Base-by-base conservation (phyloP, 92 coral and sea anemone species). In the Heteractis magnifica region DNA sequence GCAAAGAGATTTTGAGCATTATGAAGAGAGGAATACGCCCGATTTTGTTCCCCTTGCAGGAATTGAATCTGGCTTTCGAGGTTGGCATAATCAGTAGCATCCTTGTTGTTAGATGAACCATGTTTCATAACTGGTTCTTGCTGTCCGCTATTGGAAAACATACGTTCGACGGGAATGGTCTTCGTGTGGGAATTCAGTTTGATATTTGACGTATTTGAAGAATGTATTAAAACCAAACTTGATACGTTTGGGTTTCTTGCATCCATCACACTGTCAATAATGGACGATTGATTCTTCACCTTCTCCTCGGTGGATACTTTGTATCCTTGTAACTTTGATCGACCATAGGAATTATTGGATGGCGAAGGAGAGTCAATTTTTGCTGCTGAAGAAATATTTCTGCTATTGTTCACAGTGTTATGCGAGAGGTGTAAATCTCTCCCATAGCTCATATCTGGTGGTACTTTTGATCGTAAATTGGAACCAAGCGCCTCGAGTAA, bases 21-120 rank as follows among this genome's bases (percentile, higher is more conserved):
- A 1, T 77, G 68, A 65, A 89, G 81, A 11, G 92, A 86, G 7
- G 87, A 55, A 4, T 84, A 77, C 21, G 94, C 86, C 75, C 89
- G 89, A 41, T 90, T 90, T 48, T 90, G 86, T 70, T 87, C 83
- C 83, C 84, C 68, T 51, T 85, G 82, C 18, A 90, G 83, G 41
- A 83, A 56, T 13, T 82, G 70, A 13, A 90, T 48, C 51, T 85
- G 56, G 23, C 83, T 75, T 77, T 89, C 72, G 23, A 89, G 89
- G 19, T 68, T 41, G 18, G 16, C 10, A 21, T 80, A 16, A 34
- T 34, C 44, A 34, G 44, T 34, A 34, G 44, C 44, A 34, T 34
- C 44, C n/a, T 49, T 82, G 49, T 59, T 89, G 18, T 50, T 76
- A 1, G 51, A 76, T 23, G 68, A 16, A 34, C 6, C 53, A 20